Percentiles rank a stretch among this genome's conserved stretches.
Conservation (phyloP, 2,797 vertebrate genomes). For the Bradypodion pumilum region DNA sequence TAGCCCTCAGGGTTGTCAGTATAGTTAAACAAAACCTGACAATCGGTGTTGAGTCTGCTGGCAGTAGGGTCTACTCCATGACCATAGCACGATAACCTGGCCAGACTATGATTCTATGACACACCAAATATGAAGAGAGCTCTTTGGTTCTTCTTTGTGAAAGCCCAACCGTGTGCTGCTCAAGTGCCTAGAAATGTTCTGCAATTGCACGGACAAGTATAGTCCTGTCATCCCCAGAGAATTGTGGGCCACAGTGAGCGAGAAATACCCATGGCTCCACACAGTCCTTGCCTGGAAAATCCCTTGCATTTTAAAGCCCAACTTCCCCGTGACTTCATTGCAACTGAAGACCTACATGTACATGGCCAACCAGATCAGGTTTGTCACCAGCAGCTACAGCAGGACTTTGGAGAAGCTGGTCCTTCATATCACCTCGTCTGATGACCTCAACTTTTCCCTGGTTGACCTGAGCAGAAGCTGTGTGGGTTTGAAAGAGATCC, state of each 20-base stretch:
- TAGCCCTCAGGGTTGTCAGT: no score
- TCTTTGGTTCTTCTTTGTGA: no score
- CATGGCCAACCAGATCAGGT: slow-evolving; percentile 68
- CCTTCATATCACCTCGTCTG: slow-evolving; percentile 74
- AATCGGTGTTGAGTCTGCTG: no score
- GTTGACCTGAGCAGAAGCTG: slow-evolving; percentile 73
- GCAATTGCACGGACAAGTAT: no score
- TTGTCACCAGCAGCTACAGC: slow-evolving; percentile 71
- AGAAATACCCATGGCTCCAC: slow-evolving; percentile 74
- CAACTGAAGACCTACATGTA: slow-evolving; percentile 78
- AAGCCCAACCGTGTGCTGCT: no score
- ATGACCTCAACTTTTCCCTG: slow-evolving; percentile 68
- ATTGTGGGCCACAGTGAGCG: slow-evolving; percentile 69
- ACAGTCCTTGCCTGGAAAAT: slow-evolving; percentile 73
- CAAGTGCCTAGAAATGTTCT: no score
- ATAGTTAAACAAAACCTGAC: no score
- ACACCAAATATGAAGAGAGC: no score
- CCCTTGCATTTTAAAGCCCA: slow-evolving; percentile 69
- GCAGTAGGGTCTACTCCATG: no score
- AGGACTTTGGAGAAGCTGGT: slow-evolving; percentile 71
- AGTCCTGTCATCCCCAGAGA: no score
- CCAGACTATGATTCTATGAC: no score
- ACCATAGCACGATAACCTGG: no score
- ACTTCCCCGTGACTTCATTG: slow-evolving; percentile 73
- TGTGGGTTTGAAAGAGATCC: slow-evolving; percentile 71